Conservation (phyloP, 2,797 vertebrate species). For the Gorsachius magnificus region DNA sequence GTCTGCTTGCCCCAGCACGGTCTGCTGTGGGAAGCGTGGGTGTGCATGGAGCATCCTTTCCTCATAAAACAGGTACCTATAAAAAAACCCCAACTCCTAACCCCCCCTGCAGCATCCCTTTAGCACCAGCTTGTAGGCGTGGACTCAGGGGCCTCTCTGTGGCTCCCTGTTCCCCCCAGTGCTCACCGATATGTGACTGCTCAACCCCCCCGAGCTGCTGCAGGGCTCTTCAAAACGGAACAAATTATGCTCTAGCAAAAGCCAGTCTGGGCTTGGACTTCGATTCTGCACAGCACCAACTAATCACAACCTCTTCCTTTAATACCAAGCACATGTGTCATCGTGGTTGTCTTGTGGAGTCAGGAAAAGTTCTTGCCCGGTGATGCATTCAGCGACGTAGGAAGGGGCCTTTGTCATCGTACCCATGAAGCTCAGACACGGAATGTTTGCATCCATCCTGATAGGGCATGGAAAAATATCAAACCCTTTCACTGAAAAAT, state of each 20-base stretch:
- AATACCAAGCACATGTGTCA: not conserved
- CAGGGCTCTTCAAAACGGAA: not conserved
- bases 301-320: not conserved
- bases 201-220: not conserved
- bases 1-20: accelerated
- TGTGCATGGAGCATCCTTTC: not conserved
- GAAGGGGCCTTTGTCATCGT: not conserved
- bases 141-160: not conserved
- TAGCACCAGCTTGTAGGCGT: not conserved
- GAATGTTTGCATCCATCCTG: not conserved
- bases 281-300: not conserved
- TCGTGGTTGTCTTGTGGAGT: not conserved
- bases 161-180: not conserved
- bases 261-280: not conserved
- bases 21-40: not conserved
- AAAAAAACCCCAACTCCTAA: not conserved
- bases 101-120: not conserved
- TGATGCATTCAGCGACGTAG: not conserved
- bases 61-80: not conserved
- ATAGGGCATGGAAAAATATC: not conserved
- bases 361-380: not conserved
- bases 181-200: not conserved
- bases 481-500: not conserved
- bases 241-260: not conserved
- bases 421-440: not conserved